These are phyloP conservation scores for Pyrgilauda ruficollis DNA, from an alignment of 2,113 vertebrate genomes.

Conservation along the genomic window DNA sequence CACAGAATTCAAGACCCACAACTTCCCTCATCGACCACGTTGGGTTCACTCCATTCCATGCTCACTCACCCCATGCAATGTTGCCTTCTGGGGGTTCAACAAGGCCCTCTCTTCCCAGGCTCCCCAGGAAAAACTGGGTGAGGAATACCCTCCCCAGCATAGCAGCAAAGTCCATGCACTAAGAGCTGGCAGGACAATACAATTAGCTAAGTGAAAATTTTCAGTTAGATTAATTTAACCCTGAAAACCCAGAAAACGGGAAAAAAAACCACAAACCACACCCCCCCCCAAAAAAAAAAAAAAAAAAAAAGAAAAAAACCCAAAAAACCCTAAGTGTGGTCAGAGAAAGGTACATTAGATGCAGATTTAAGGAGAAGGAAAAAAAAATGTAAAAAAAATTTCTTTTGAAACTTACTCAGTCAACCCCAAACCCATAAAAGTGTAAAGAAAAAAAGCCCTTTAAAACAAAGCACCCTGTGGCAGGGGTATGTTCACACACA, in stretches of 20 bases:
- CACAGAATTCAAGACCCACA: background rate
- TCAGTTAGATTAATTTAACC: background rate
- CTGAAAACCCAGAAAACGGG: background rate
- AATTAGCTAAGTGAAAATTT: background rate
- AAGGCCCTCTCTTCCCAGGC: background rate
- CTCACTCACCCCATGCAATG: accelerated
- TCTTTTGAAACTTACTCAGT: background rate
- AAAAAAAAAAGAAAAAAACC: background rate
- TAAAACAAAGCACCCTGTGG: background rate
- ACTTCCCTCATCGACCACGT: accelerated
- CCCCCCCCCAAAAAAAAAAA: no score
- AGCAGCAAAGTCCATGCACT: accelerated
- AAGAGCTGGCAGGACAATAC: background rate
- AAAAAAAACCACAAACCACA: background rate
- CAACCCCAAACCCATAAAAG: background rate
- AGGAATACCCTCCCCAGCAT: background rate
- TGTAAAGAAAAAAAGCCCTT: background rate
- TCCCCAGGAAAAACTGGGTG: background rate
- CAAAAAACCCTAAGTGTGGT: background rate
- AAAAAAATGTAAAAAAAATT: accelerated
- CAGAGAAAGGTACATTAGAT: background rate
- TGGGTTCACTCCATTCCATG: accelerated
- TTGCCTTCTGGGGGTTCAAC: background rate
- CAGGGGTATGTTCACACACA: background rate
- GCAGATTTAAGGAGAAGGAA: background rate